These are phyloP conservation scores for Wasmannia auropunctata DNA, from an alignment of 1,140 invertebrate species.

Conservation along the genomic window DNA sequence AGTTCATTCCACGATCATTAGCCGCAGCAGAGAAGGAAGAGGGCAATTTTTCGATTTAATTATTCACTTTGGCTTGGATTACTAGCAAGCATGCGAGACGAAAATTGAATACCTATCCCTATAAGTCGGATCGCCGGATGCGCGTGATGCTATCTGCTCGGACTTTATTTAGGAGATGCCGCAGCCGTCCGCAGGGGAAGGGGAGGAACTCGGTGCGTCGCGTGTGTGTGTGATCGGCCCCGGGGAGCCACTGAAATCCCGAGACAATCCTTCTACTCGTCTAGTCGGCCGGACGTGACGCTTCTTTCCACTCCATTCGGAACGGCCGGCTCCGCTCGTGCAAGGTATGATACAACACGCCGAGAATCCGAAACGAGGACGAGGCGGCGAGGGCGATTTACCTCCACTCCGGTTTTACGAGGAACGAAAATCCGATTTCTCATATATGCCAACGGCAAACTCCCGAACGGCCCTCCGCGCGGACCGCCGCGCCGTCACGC, in stretches of 20 bases:
- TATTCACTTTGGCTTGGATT: constrained; percentile 41
- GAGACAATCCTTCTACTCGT: constrained; percentile 60
- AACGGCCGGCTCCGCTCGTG: constrained; percentile 19
- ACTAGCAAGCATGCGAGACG: not conserved
- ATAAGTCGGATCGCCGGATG: constrained; percentile 32
- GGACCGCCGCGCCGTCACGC: not conserved
- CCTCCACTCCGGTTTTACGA: not conserved
- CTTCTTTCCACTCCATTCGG: constrained; percentile 34
- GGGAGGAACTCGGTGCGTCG: constrained; percentile 5
- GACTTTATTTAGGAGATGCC: constrained; percentile 38
- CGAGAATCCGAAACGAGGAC: constrained; percentile 52
- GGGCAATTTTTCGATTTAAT: constrained; percentile 21
- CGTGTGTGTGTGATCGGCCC: not conserved
- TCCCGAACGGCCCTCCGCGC: not conserved
- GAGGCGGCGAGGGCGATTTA: constrained; percentile 22
- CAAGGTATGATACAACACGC: constrained; percentile 9
- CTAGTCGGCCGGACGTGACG: constrained; percentile 55
- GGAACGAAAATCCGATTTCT: constrained; percentile 60
- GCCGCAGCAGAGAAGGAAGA: not conserved
- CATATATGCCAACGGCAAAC: constrained; percentile 11
- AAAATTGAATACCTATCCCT: constrained; percentile 45
- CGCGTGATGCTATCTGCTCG: constrained; percentile 42
- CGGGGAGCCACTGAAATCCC: constrained; percentile 26
- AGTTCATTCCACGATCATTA: not conserved
- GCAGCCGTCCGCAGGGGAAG: not conserved